Conservation (phyloP, 2,888 invertebrate species). For the Microplitis manilae region DNA sequence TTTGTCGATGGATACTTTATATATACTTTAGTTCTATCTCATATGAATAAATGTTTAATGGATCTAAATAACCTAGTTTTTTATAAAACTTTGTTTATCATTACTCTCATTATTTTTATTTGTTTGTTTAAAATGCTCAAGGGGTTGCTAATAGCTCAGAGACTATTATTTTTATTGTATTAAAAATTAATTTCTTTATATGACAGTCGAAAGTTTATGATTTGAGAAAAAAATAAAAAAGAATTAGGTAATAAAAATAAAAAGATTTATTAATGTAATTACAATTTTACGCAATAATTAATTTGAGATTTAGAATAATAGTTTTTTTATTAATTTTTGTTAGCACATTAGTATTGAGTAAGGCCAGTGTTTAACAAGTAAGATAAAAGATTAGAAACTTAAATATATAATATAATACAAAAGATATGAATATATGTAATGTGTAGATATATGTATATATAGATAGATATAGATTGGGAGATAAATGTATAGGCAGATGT, state of each 20-base stretch:
- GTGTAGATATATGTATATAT: background rate
- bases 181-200: too few species aligned
- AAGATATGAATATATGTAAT: background rate
- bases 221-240: too few species aligned
- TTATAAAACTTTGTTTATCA: background rate
- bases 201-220: too few species aligned
- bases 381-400: background rate
- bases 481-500: background rate
- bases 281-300: conserved; percentile 2
- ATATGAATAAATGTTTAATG: conserved; percentile 36
- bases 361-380: conserved; percentile 40
- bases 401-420: background rate
- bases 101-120: too few species aligned
- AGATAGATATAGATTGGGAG: background rate
- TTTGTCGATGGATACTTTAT: background rate
- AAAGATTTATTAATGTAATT: background rate
- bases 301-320: background rate
- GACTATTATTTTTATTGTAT: too few species aligned
- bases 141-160: too few species aligned
- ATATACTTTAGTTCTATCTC: background rate
- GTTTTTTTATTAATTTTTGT: conserved; percentile 24
- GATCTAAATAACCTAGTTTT: conserved; percentile 29
- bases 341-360: conserved; percentile 40
- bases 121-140: too few species aligned
- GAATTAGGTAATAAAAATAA: conserved; percentile 2